A percentile compares a stretch with the other conserved stretches of the same genome.
phyloP scores from a whole-genome alignment of 1,140 invertebrate species.

The Heliothis virescens region DNA sequence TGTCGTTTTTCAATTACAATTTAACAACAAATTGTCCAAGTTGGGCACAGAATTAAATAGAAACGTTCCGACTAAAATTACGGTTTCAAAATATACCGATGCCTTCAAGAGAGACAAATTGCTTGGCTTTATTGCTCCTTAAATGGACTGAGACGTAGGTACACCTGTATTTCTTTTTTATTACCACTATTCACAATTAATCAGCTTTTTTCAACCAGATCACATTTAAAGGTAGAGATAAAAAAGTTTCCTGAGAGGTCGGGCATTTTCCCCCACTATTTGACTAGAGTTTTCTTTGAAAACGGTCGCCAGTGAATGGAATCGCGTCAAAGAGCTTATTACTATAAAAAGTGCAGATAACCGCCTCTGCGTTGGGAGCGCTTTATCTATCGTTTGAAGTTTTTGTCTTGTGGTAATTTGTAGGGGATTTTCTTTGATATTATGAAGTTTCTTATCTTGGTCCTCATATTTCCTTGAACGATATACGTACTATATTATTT shows the following conservation, averaged over 20 bases:
- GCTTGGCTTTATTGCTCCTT: slow-evolving; percentile 4
- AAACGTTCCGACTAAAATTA: not conserved
- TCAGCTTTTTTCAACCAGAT: slow-evolving; percentile 1
- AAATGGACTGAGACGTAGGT: not conserved
- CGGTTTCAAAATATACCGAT: not conserved
- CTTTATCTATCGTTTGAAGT: slow-evolving; percentile 38
- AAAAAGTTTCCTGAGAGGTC: not conserved
- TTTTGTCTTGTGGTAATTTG: slow-evolving; percentile 25
- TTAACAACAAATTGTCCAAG: no score
- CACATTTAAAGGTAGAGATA: not conserved
- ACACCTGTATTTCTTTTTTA: slow-evolving; percentile 18
- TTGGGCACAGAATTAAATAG: not conserved
- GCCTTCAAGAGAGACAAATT: not conserved
- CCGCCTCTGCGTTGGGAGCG: slow-evolving; percentile 7
- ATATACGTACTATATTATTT: not conserved
- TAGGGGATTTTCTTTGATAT: not conserved
- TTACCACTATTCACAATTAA: slow-evolving; percentile 25
- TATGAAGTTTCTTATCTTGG: not conserved
- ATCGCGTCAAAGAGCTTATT: slow-evolving; percentile 42
- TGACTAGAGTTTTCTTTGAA: slow-evolving; percentile 36
- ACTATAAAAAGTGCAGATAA: slow-evolving; percentile 43
- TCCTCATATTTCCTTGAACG: not conserved
- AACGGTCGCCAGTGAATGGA: slow-evolving; percentile 37
- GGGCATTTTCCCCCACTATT: slow-evolving; percentile 35
- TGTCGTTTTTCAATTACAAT: not conserved